Evolutionary conservation across 1,140 invertebrate species (phyloP).

Genomic region (Halyomorpha halys): DNA sequence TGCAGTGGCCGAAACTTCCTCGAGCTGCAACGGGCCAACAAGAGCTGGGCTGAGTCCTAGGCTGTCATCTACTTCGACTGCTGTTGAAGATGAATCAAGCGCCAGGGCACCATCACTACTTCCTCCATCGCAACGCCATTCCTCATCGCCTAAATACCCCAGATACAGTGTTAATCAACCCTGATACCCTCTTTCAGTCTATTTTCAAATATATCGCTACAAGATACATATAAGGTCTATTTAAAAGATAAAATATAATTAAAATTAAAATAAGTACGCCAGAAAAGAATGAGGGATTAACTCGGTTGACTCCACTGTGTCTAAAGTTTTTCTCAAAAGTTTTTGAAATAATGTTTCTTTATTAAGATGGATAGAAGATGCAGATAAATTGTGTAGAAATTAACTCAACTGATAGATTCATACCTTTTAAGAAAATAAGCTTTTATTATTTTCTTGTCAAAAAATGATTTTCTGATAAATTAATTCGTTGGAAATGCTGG

Average conservation of each 20-base stretch:
- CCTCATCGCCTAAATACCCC: constrained; percentile 4
- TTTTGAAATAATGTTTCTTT: too few relatives aligned
- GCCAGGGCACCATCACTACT: not conserved
- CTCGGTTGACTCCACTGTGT: not conserved
- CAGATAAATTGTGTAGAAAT: too few relatives aligned
- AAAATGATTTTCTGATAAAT: too few relatives aligned
- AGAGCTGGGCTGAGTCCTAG: constrained; percentile 3
- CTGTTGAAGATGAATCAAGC: not conserved
- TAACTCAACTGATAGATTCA: too few relatives aligned
- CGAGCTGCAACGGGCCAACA: not conserved
- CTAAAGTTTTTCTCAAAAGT: not conserved
- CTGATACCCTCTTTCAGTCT: not conserved
- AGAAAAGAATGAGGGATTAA: not conserved
- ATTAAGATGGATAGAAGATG: too few relatives aligned
- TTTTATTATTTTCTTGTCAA: too few relatives aligned
- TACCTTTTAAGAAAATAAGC: too few relatives aligned
- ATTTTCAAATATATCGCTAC: not conserved
- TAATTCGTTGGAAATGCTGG: too few relatives aligned
- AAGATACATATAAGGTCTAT: not conserved
- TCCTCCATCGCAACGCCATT: constrained; percentile 9
- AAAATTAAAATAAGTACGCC: not conserved
- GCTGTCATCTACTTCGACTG: constrained; percentile 6
- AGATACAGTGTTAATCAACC: constrained; percentile 9
- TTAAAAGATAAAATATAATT: not conserved
- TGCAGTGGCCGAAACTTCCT: not conserved